phyloP scores from a whole-genome alignment of 1,140 invertebrate species.

The Lasioglossum albipes region DNA sequence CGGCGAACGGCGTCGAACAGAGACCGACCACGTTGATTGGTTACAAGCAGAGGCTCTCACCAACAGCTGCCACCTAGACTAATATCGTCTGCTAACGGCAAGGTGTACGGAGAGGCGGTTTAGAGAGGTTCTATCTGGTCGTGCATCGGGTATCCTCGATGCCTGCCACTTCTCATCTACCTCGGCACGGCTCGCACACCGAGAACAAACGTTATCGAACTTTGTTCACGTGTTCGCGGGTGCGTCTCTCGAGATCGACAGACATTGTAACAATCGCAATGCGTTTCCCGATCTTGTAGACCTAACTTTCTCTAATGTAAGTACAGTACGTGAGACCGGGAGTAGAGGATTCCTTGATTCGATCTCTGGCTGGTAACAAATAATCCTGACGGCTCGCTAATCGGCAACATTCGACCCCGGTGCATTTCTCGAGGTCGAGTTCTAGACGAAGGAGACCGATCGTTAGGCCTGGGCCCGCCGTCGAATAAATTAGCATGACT shows the following conservation, averaged over 20 bases:
- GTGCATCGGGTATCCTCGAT: conserved; percentile 52
- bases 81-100: conserved; percentile 60
- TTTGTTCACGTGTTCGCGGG: background rate
- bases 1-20: conserved; percentile 38
- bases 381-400: conserved; percentile 12
- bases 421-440: conserved; percentile 24
- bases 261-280: background rate
- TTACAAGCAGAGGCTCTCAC: conserved; percentile 58
- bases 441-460: conserved; percentile 24
- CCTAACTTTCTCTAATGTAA: background rate
- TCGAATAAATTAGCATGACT: conserved; percentile 57
- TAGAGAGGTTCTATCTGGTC: conserved; percentile 43
- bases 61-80: conserved; percentile 64
- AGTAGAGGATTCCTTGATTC: conserved; percentile 3
- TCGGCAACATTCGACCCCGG: conserved; percentile 8
- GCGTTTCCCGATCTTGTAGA: background rate
- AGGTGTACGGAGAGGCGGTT: conserved; percentile 51
- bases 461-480: conserved; percentile 32
- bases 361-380: conserved; percentile 15
- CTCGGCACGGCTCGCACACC: background rate
- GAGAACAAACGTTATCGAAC: background rate
- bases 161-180: conserved; percentile 31
- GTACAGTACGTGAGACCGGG: no score
- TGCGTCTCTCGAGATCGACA: background rate
- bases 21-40: conserved; percentile 57